Evolutionary conservation across 2,888 invertebrate species (phyloP), one percentile per base, ranked within the genome.

Genomic region (Nomada flava): DNA sequence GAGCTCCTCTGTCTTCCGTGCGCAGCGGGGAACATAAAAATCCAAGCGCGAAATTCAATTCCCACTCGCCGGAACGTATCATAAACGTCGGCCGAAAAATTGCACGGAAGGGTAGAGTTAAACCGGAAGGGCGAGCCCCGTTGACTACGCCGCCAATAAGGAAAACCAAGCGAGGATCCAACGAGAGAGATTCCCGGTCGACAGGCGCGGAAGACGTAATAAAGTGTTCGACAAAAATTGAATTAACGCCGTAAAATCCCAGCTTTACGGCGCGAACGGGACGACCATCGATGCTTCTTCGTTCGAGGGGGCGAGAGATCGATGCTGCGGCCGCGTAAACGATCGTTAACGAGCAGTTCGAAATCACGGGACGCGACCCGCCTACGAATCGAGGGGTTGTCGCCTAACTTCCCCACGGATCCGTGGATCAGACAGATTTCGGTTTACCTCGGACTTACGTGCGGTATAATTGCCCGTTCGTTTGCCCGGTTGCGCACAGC

Each of bases 391-490:
- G 78, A 76, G 77, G 64, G 73, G 77, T 76, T 76, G 82, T 81
- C 85, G 63, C 59, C 75, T 55, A 84, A 82, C 84, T 82, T 82
- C 79, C 57, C 75, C 65, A 62, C 70, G 77, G 81, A 79, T 79
- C 77, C 60, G 62, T 70, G 84, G 52, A 62, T 63, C 79, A 65
- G 59, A 76, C 82, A 77, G 86, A 88, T 86, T 88, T 86, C 70
- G 86, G 87, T 88, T 86, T 76, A 86, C 82, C 85, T 75, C 86
- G 67, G 86, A 88, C 86, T 87, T 87, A 86, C 88, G 78, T 68
- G 70, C 76, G 78, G 55, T 73, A 75, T 86, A 87, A 87, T 87
- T 86, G 76, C 65, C 70, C 79, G 82, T 71, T 72, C 55, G 78
- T 78, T 77, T 75, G 72, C n/a, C 15, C 13, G 52, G 42, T 18